Percentiles rank a stretch among this genome's conserved stretches.
Evolutionary conservation across 2,888 invertebrate genomes (phyloP).

Genomic region (Formica aserva): DNA sequence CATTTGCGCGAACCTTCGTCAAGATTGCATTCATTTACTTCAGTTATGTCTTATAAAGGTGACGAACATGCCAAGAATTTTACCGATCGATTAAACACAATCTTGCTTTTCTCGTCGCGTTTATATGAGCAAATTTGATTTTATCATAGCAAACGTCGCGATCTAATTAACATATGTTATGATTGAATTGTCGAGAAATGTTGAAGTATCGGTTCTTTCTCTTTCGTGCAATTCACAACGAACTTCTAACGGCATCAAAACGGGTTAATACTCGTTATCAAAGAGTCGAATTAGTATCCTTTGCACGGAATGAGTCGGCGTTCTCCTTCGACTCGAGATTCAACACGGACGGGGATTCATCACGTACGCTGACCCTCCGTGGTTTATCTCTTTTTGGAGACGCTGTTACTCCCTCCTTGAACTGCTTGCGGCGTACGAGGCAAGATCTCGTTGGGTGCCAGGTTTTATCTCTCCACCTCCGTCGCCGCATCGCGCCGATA

Average conservation of each 20-base stretch:
- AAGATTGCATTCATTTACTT: neutral
- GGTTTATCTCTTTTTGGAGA: constrained; percentile 47
- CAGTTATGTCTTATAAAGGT: neutral
- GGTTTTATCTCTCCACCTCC: constrained; percentile 32
- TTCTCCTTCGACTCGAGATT: constrained; percentile 9
- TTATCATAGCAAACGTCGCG: neutral
- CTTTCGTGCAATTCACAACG: neutral
- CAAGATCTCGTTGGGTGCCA: constrained; percentile 37
- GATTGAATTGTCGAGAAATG: neutral
- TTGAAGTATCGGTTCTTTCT: neutral
- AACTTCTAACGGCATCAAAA: neutral
- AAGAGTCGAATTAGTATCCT: constrained; percentile 27
- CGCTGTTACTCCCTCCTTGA: neutral
- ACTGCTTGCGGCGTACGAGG: constrained; percentile 15
- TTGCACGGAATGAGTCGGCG: neutral
- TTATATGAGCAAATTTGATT: neutral
- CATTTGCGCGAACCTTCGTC: neutral
- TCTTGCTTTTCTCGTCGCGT: neutral
- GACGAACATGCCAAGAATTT: constrained; percentile 1
- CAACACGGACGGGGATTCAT: constrained; percentile 41
- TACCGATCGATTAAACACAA: constrained; percentile 5
- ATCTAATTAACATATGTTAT: neutral
- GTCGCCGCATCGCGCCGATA: constrained; percentile 9
- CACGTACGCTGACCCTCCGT: constrained; percentile 46
- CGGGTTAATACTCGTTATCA: neutral